These are phyloP conservation scores for Zaprionus tsacasi DNA, from an alignment of 1,140 invertebrate genomes.

Conservation along the genomic window DNA sequence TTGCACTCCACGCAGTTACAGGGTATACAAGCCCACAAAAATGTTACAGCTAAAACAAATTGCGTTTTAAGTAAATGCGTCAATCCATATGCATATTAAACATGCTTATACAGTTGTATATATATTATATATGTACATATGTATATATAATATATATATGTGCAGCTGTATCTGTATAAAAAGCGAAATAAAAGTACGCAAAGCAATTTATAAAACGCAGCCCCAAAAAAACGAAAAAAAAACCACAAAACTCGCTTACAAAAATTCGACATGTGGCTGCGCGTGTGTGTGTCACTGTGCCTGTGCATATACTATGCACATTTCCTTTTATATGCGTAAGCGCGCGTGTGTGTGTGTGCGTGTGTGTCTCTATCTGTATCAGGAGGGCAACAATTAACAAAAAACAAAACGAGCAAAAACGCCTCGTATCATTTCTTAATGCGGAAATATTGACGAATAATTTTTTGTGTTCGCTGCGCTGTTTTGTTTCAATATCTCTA, in stretches of 20 bases:
- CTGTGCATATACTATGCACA: conserved; percentile 17
- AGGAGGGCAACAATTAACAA: conserved; percentile 36
- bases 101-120: conserved; percentile 18
- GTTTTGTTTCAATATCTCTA: conserved; percentile 38
- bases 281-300: neutral
- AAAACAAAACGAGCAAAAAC: conserved; percentile 33
- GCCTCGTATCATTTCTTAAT: conserved; percentile 67
- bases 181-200: conserved; percentile 3
- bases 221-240: neutral
- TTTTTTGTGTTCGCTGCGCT: conserved; percentile 46
- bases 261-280: conserved; percentile 1
- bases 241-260: neutral
- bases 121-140: conserved; percentile 36
- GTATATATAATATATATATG: neutral
- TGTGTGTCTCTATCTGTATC: conserved; percentile 2
- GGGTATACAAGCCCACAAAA: conserved; percentile 15
- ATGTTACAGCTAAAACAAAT: conserved; percentile 49
- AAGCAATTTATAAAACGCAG: conserved; percentile 11
- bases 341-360: neutral
- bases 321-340: conserved; percentile 42
- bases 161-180: neutral
- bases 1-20: neutral
- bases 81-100: conserved; percentile 60
- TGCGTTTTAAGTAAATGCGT: conserved; percentile 66
- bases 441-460: conserved; percentile 77